Evolutionary conservation across 2,888 invertebrate genomes (phyloP).

Genomic region (Hydropsyche betteni): DNA sequence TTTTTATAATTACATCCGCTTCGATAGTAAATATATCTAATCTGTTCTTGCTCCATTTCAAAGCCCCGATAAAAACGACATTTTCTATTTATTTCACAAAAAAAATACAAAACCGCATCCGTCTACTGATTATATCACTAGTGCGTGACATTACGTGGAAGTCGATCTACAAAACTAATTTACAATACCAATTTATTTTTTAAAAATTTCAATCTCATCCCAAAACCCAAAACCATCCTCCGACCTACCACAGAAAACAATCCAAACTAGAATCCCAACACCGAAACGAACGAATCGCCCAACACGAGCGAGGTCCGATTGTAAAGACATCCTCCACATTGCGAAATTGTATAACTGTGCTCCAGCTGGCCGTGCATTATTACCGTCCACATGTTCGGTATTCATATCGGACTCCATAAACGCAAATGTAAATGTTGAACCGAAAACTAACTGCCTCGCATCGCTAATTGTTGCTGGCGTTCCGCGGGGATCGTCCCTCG

Average conservation of each 20-base stretch:
- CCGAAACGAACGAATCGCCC: not conserved
- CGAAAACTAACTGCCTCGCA: slow-evolving; percentile 13
- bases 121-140: no score
- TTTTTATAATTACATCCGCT: no score
- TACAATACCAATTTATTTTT: no score
- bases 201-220: no score
- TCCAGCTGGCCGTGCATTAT: slow-evolving; percentile 16
- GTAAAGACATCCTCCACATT: not conserved
- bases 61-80: no score
- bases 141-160: no score
- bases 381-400: not conserved
- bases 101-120: no score
- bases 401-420: slow-evolving; percentile 6
- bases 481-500: not conserved
- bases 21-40: no score
- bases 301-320: not conserved
- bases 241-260: not conserved
- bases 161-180: no score
- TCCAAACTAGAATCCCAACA: not conserved
- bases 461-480: slow-evolving; percentile 14
- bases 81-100: no score
- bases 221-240: no score
- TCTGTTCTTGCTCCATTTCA: no score
- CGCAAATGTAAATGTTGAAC: slow-evolving; percentile 19
- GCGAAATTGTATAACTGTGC: slow-evolving; percentile 20